These are phyloP conservation scores for Papilio protenor DNA, from an alignment of 2,888 invertebrate genomes.

Conservation along the genomic window DNA sequence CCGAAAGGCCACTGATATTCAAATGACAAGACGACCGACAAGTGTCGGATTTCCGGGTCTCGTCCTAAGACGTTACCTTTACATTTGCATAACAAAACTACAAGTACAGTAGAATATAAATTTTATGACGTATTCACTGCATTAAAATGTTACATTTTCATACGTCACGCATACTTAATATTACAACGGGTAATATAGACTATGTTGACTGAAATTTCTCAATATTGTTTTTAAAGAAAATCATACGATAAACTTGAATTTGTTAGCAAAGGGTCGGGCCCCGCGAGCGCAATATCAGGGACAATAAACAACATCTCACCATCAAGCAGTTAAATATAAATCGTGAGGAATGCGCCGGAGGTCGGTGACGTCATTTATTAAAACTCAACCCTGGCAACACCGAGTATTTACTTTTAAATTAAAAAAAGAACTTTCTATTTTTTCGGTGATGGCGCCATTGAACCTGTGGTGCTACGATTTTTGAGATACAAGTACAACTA, in stretches of 20 bases:
- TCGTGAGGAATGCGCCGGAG: conserved; percentile 67
- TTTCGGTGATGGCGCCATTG: not conserved
- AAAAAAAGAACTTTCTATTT: not conserved
- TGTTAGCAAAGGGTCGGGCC: conserved; percentile 35
- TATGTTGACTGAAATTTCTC: not conserved
- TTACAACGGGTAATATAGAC: not conserved
- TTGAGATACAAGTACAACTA: not conserved
- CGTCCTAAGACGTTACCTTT: conserved; percentile 19
- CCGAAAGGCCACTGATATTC: conserved; percentile 71
- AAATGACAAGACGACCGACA: conserved; percentile 63
- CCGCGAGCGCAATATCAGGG: conserved; percentile 67
- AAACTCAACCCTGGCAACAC: conserved; percentile 53
- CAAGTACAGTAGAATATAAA: not conserved
- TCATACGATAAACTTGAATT: conserved; percentile 27
- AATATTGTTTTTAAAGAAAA: conserved; percentile 14
- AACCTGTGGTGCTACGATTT: not conserved
- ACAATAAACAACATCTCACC: conserved; percentile 78
- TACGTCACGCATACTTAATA: no score
- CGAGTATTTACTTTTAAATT: not conserved
- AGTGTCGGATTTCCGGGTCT: conserved; percentile 61
- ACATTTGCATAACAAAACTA: not conserved
- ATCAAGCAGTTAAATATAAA: conserved; percentile 80
- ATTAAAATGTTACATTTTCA: not conserved
- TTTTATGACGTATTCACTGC: not conserved
- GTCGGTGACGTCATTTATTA: conserved; percentile 73